These are phyloP conservation scores for Nannospalax galili DNA, from an alignment of 2,113 vertebrate genomes.

Conservation along the genomic window DNA sequence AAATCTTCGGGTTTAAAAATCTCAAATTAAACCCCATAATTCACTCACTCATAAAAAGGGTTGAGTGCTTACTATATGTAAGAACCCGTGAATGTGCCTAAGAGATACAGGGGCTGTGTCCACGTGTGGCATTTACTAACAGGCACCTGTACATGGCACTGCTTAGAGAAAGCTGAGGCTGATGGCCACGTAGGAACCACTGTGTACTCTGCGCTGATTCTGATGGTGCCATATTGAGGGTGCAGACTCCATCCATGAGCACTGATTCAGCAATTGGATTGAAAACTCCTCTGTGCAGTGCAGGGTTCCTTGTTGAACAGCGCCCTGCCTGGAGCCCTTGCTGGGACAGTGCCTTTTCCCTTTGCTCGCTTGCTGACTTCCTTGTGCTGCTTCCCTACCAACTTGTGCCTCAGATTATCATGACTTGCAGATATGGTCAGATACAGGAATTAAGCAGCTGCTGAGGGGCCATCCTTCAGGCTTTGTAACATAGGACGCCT, in stretches of 20 bases:
- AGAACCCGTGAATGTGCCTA: neutral
- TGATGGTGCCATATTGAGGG: accelerated
- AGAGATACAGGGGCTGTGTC: neutral
- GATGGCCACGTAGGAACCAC: neutral
- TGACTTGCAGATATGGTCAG: neutral
- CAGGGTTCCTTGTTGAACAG: neutral
- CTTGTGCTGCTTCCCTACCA: neutral
- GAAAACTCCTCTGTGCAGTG: neutral
- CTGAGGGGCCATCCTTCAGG: neutral
- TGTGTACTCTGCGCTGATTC: neutral
- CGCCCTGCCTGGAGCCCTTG: neutral
- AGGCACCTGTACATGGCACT: neutral
- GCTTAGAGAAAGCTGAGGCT: neutral
- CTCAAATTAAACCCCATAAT: slow-evolving; percentile 21
- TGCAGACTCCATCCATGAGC: accelerated
- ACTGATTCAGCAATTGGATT: neutral
- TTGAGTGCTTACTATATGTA: neutral
- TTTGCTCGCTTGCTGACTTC: neutral
- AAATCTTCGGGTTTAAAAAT: slow-evolving; percentile 15
- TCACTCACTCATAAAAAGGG: neutral
- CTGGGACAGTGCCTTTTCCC: accelerated
- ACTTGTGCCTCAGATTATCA: neutral
- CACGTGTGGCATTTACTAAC: neutral
- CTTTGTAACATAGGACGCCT: slow-evolving; percentile 3
- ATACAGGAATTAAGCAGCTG: neutral